Conservation (phyloP, 35 echinoderm and acorn worm species). For the Lytechinus pictus region DNA sequence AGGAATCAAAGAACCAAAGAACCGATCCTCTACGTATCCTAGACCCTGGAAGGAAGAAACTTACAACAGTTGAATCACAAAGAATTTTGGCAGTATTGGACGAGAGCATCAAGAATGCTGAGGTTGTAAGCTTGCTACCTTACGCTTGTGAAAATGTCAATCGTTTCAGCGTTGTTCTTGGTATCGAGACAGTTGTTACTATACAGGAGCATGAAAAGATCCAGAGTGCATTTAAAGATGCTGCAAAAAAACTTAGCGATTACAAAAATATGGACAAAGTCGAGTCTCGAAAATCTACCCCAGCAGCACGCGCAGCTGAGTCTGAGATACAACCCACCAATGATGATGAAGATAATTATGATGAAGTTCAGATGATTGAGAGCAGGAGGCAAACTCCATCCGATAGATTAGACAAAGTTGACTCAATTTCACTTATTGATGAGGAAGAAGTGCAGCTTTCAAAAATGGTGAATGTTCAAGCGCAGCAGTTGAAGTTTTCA, state of each 20-base stretch:
- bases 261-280: conserved; percentile 48
- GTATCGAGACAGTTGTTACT: conserved; percentile 68
- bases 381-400: conserved; percentile 6
- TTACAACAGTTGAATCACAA: conserved; percentile 95
- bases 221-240: conserved; percentile 71
- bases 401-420: conserved; percentile 13
- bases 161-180: conserved; percentile 71
- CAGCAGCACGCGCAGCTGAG: background rate
- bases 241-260: conserved; percentile 60
- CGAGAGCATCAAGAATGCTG: conserved; percentile 85
- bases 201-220: conserved; percentile 79
- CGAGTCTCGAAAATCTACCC: conserved; percentile 19
- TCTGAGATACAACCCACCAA: background rate
- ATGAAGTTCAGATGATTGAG: conserved; percentile 32
- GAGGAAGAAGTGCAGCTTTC: conserved; percentile 71
- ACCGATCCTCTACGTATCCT: conserved; percentile 90
- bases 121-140: conserved; percentile 82
- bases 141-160: conserved; percentile 82
- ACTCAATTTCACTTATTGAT: conserved; percentile 33
- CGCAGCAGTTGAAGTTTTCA: conserved; percentile 85
- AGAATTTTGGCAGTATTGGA: conserved; percentile 86
- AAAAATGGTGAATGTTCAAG: conserved; percentile 59
- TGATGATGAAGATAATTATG: background rate
- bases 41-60: conserved; percentile 95
- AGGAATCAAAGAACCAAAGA: conserved; percentile 74